Base-by-base conservation (phyloP, 1,140 invertebrate genomes). In the Pseudomyrmex flavicornis region DNA sequence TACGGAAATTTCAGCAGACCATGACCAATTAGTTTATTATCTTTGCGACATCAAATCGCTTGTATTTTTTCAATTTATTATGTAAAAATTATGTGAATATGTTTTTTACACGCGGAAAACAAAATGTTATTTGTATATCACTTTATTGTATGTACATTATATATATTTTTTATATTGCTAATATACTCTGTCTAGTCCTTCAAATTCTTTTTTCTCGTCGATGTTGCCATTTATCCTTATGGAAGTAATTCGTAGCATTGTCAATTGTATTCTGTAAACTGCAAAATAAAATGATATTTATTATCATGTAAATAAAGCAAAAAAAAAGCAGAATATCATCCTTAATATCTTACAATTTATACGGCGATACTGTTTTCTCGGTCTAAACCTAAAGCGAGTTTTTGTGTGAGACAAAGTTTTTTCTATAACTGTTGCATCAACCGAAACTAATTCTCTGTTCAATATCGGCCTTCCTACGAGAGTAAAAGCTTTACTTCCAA, bases 341-440 rank as follows among this genome's bases (percentile, higher is more conserved):
- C 65, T 77, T 13, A 1, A 9, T 56, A 17, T 83, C 95, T 95
- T 95, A 96, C 96, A 97, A 88, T 97, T 96, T 65, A 97, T 96
- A 91, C 96, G 95, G 91, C 95, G 96, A 89, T 95, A 97, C 85
- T 97, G 97, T 94, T 98, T 97, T 92, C 97, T 96, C 86, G 95
- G 95, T 88, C 95, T 97, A 91, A 97, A 96, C 22, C 95, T 95
- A 91, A 98, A 98, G 89, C 96, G 95, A 68, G 96, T 97, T 92
- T 97, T 97, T 0, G 97, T 98, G 87, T 98, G 96, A 1, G 97
- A 98, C 1, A 99, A 94, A 0, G 97, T 98, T 93, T 99, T 99
- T 85, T 98, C 98, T 65, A 99, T 96, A 7, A 99, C 96, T 50
- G 98, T 98, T 0, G 97, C 98, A 84, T 97, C 96, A 0, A 99